Base-by-base conservation (phyloP, 2,113 vertebrate genomes). In the Hypomesus transpacificus region DNA sequence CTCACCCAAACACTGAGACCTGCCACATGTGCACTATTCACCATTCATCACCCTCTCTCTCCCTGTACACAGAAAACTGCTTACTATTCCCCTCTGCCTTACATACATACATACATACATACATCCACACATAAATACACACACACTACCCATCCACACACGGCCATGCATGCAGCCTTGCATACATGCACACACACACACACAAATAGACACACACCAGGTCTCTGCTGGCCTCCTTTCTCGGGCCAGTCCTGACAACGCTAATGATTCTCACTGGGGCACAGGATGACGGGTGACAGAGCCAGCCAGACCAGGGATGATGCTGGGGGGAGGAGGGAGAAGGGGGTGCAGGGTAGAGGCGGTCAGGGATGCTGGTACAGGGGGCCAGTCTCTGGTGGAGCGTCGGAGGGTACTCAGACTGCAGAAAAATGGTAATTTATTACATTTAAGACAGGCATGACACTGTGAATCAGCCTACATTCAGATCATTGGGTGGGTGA, bases 401-500 rank as follows among this genome's bases (percentile, higher is more conserved):
- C 80, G 68, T 82, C 57, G 63, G 78, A 75, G 62, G 80, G 86
- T 86, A 64, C 79, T 76, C 73, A 56, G 56, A 77, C 75, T 66
- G 64, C 58, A 11, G 53, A 73, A 78, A 76, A n/a, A 76, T 77
- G 80, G 81, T 82, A 86, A 90, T 87, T 87, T 86, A 88, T 89
- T 84, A 84, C 75, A 85, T 85, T 80, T 87, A 85, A 84, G 85
- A 87, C 86, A 84, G 75, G 64, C 77, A 82, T 89, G 89, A 89
- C 89, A 89, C 71, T 80, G 81, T 82, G 83, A 87, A 89, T 89
- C 85, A 88, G 85, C 81, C 83, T 84, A 75, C 69, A 80, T 84
- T 86, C 84, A 87, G 84, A 86, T 87, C 86, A 87, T 58, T 65
- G 76, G 79, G 71, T 72, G 70, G 76, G 64, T n/a, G 71, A 0